Base-by-base conservation (phyloP, 2,888 invertebrate species). In the Bugulina stolonifera region DNA sequence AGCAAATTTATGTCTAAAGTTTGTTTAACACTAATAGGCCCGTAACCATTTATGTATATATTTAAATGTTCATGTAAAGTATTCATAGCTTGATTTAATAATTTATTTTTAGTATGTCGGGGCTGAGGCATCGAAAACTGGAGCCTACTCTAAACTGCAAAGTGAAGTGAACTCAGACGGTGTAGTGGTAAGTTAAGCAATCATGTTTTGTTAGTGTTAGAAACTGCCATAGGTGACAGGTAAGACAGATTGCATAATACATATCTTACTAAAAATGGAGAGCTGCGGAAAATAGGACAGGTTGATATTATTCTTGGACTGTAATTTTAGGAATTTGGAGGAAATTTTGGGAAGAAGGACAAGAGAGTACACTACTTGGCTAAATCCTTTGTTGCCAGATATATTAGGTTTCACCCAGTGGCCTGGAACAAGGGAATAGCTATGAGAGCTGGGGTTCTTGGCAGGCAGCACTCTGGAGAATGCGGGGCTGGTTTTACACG, bases 351-450 rank as follows among this genome's bases (percentile, higher is more conserved):
- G 80, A 86, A 86, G 75, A 79, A 83, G 73, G 85, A 86, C 29
- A 86, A 86, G 75, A 75, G 87, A 71, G 79, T 84, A 14, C 87
- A 87, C 76, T 87, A 86, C 78, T 81, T 87, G 72, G 86, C 86
- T 77, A 80, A 83, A n/a, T 87, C 87, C 0, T 86, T 87, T 78
- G 83, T 84, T 1, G 85, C 87, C 23, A 78, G 87, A 34, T 87
- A 80, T 76, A 81, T 87, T 23, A 81, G 87, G 29, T 82, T 87
- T 70, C 86, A 86, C 76, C 87, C 87, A 0, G 79, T 82, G 32
- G 84, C 84, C 72, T 87, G 87, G 87, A 81, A 85, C 73, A 82
- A 84, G 69, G 82, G 84, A 74, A 86, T 87, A 74, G 83, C 85
- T 75, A 82, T 87, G 83, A 77, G 87, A 72, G 85, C 85, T 1